Percentiles rank a stretch among this genome's conserved stretches.
These are phyloP conservation scores for Axinella damicornis DNA, from an alignment of 37 sponge, comb jelly and placozoan genomes.

Conservation along the genomic window DNA sequence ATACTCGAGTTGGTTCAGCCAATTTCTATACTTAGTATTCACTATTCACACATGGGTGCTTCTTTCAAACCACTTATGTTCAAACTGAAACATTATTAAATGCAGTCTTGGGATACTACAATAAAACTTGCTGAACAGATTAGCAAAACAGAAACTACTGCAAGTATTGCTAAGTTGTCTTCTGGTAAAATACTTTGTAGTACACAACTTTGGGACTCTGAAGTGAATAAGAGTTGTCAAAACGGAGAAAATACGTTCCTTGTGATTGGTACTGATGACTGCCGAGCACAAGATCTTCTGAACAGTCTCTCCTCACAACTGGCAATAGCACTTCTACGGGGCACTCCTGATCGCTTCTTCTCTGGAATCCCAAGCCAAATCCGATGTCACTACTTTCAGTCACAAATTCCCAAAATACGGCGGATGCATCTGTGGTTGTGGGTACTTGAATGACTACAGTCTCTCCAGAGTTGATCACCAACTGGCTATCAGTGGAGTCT, in stretches of 20 bases:
- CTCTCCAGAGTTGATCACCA: constrained; percentile 77
- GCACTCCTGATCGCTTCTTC: not conserved
- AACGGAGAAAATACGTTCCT: constrained; percentile 86
- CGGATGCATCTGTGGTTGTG: constrained; percentile 77
- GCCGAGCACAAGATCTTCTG: constrained; percentile 83
- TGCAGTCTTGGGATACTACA: no score
- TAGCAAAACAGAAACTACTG: no score
- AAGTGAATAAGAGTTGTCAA: constrained; percentile 91
- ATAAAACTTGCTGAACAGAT: no score
- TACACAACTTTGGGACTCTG: constrained; percentile 76
- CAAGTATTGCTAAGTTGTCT: not conserved
- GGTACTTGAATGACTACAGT: constrained; percentile 78
- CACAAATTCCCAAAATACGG: constrained; percentile 91
- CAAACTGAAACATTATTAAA: no score
- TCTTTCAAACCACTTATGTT: no score
- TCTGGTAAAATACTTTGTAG: constrained; percentile 91
- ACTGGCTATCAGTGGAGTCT: not conserved
- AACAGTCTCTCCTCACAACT: constrained; percentile 72
- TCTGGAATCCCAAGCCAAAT: constrained; percentile 87
- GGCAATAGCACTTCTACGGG: constrained; percentile 62
- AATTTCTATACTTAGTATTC: no score
- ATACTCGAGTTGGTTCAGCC: no score
- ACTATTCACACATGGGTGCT: no score
- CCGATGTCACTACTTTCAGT: constrained; percentile 87
- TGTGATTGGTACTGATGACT: constrained; percentile 76